Base-by-base conservation (phyloP, 2,113 vertebrate genomes). In the Phrynocephalus versicolor region DNA sequence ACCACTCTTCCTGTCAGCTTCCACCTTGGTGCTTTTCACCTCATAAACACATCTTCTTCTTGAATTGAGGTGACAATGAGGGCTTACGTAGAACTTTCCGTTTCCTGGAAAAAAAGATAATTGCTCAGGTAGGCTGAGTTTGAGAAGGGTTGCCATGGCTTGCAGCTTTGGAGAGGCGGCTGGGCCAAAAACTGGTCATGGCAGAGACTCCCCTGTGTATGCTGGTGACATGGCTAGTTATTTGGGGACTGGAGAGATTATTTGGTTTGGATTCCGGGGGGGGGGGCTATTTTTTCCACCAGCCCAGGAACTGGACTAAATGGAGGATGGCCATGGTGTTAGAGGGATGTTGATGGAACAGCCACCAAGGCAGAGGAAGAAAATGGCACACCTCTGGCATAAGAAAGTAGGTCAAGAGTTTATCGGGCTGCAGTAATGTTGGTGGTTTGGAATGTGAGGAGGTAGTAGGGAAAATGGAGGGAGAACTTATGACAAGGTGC, bases 361-460 rank as follows among this genome's bases (percentile, higher is more conserved):
- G n/a, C 67, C n/a, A 57, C 82, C 25, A 64, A 83, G 13, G 4
- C 16, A 30, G 27, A 73, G 69, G 21, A 45, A 37, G 84, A 58
- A 14, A 3, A 18, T 72, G 67, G 69, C 39, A 58, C 69, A 64
- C 39, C 58, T 80, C 57, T 85, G 78, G 69, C 70, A 80, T 64
- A 33, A 39, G 84, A 86, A 86, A 86, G 84, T 86, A 86, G 84
- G 84, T 81, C 84, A 86, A 37, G 79, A 74, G 77, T 70, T 86
- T 81, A 86, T 81, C 76, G 27, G 39, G 71, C 84, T 64, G 77
- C 67, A 64, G 39, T 73, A 1, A n/a, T 80, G 84, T 37, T 33
- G 30, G 84, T 74, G 75, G 41, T 74, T 74, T 81, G 69, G n/a
- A 80, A 81, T 86, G 57, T 27, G 57, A 73, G 58, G 39, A 30